Conservation (phyloP, 2,797 vertebrate genomes). For the Aulostomus chinensis region DNA sequence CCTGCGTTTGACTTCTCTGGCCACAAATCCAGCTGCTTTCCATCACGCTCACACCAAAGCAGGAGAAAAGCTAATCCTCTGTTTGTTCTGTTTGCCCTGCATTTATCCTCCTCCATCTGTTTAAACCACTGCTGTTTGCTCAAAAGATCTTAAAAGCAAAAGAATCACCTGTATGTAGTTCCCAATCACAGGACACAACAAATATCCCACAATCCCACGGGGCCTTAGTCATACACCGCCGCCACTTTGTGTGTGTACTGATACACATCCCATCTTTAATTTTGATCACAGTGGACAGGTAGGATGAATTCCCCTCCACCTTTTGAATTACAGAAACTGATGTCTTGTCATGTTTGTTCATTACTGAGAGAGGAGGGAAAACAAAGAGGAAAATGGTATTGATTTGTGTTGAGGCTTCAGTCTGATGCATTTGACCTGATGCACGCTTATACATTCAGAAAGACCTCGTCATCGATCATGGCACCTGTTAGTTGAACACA, state of each 20-base stretch:
- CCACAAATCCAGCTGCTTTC: slow-evolving; percentile 12
- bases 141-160: slow-evolving; percentile 62
- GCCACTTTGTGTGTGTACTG: not conserved
- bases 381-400: slow-evolving; percentile 80
- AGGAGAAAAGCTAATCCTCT: slow-evolving; percentile 30
- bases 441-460: slow-evolving; percentile 81
- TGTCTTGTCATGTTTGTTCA: slow-evolving; percentile 86
- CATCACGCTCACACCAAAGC: slow-evolving; percentile 16
- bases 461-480: slow-evolving; percentile 83
- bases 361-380: slow-evolving; percentile 78
- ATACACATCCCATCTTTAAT: slow-evolving; percentile 72
- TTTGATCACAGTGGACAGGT: slow-evolving; percentile 74
- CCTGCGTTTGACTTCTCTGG: slow-evolving; percentile 12
- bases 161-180: slow-evolving; percentile 61
- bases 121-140: slow-evolving; percentile 63
- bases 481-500: slow-evolving; percentile 72
- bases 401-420: slow-evolving; percentile 80
- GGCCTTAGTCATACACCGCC: slow-evolving; percentile 56
- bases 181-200: slow-evolving; percentile 58
- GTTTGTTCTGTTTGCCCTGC: slow-evolving; percentile 48
- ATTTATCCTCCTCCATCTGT: slow-evolving; percentile 61
- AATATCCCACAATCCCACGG: slow-evolving; percentile 60
- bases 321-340: slow-evolving; percentile 81
- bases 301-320: slow-evolving; percentile 78
- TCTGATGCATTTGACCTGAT: slow-evolving; percentile 82